Evolutionary conservation across 2,888 invertebrate genomes (phyloP).

Genomic region (Drosophila stalkeri): DNA sequence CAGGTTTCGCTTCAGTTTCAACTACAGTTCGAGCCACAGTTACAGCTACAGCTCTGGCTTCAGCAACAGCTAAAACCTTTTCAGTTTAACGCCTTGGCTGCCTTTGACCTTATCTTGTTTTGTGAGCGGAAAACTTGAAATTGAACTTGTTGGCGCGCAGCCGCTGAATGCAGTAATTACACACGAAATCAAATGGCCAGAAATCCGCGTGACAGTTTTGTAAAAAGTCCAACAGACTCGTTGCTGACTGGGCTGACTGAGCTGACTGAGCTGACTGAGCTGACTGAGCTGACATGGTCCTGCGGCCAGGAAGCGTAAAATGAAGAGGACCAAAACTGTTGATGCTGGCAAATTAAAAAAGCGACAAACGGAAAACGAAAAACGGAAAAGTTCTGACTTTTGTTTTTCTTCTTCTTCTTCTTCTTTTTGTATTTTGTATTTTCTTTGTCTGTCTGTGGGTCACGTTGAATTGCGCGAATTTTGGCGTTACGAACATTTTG

Average conservation of each 20-base stretch:
- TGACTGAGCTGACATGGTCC: slow-evolving; percentile 39
- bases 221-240: slow-evolving; percentile 62
- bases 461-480: slow-evolving; percentile 15
- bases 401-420: slow-evolving; percentile 20
- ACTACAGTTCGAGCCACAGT: neutral
- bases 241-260: too few species aligned
- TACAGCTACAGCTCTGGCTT: neutral
- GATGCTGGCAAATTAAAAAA: slow-evolving; percentile 56
- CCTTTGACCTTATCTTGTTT: slow-evolving; percentile 48
- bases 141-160: slow-evolving; percentile 55
- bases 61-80: neutral
- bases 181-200: slow-evolving; percentile 73
- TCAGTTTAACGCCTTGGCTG: slow-evolving; percentile 38
- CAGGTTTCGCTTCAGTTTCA: neutral
- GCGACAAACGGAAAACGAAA: slow-evolving; percentile 18
- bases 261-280: slow-evolving; percentile 20
- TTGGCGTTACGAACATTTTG: slow-evolving; percentile 31
- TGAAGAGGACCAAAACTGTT: slow-evolving; percentile 49
- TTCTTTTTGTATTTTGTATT: neutral
- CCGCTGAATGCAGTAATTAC: slow-evolving; percentile 63
- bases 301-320: slow-evolving; percentile 35
- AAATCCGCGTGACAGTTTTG: slow-evolving; percentile 71
- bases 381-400: slow-evolving; percentile 28
- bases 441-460: slow-evolving; percentile 1
- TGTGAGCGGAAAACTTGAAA: slow-evolving; percentile 60